Conservation (phyloP, 2,797 vertebrate species). For the Danio choprae region DNA sequence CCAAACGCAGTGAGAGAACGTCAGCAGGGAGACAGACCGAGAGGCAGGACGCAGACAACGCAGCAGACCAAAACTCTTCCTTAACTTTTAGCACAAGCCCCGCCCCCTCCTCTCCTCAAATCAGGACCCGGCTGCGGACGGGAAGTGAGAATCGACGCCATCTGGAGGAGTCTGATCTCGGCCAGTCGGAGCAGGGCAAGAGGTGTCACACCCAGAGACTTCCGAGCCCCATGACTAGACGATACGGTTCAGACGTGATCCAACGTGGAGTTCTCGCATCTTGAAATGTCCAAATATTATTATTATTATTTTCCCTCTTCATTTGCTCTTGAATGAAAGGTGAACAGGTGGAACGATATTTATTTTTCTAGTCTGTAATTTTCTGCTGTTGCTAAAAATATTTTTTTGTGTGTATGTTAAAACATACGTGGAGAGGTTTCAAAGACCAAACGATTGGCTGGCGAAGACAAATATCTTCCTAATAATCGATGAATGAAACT, state of each 20-base stretch:
- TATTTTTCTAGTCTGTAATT: slow-evolving; percentile 59
- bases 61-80: slow-evolving; percentile 60
- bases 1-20: slow-evolving; percentile 87
- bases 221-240: slow-evolving; percentile 80
- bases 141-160: slow-evolving; percentile 84
- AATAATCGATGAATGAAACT: slow-evolving; percentile 3
- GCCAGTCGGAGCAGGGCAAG: slow-evolving; percentile 81
- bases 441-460: slow-evolving; percentile 42
- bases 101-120: slow-evolving; percentile 68
- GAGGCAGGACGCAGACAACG: slow-evolving; percentile 60
- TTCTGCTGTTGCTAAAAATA: slow-evolving; percentile 53
- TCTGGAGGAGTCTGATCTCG: slow-evolving; percentile 78
- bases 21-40: slow-evolving; percentile 59
- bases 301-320: slow-evolving; percentile 8
- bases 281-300: slow-evolving; percentile 72
- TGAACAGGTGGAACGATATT: slow-evolving; percentile 51
- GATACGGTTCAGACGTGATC: slow-evolving; percentile 89
- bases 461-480: slow-evolving; percentile 16
- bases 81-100: slow-evolving; percentile 55
- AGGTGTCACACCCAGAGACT: slow-evolving; percentile 81
- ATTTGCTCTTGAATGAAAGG: slow-evolving; percentile 44
- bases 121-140: slow-evolving; percentile 78
- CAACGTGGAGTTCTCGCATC: slow-evolving; percentile 92
- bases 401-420: slow-evolving; percentile 29
- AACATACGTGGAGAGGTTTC: slow-evolving; percentile 41